These are phyloP conservation scores for Dysmachus trigonus DNA, from an alignment of 2,888 invertebrate species.

Conservation along the genomic window DNA sequence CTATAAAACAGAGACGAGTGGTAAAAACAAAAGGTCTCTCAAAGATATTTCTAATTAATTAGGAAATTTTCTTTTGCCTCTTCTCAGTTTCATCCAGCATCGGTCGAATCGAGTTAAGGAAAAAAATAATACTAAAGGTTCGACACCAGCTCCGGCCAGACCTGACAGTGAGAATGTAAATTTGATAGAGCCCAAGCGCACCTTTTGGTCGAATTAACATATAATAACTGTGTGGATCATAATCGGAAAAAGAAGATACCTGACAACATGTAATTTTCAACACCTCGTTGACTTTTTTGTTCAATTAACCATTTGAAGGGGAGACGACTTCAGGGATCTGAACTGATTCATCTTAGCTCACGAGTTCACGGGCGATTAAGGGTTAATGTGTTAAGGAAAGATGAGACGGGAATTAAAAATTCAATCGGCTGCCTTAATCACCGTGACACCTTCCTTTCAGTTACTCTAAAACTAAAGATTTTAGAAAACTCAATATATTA, in stretches of 20 bases:
- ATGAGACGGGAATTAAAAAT: not conserved
- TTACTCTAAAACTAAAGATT: not conserved
- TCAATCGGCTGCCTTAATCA: not conserved
- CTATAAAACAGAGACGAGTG: slow-evolving; percentile 16
- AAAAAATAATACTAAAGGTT: not conserved
- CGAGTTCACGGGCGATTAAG: not conserved
- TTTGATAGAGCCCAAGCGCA: slow-evolving; percentile 6
- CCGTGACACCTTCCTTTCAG: not conserved
- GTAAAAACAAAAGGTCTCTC: not conserved
- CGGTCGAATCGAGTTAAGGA: not conserved
- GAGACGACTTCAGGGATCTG: not conserved
- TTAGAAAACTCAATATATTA: not conserved
- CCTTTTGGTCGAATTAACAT: slow-evolving; percentile 17
- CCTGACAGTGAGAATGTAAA: slow-evolving; percentile 17
- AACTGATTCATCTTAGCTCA: slow-evolving; percentile 5
- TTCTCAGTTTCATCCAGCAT: not conserved
- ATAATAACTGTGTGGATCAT: slow-evolving; percentile 29
- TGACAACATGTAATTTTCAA: slow-evolving; percentile 38
- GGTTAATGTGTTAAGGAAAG: slow-evolving; percentile 11
- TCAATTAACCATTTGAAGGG: slow-evolving; percentile 12
- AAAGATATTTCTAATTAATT: slow-evolving; percentile 27
- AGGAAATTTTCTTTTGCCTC: not conserved
- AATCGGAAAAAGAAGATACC: slow-evolving; percentile 19
- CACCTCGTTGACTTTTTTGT: slow-evolving; percentile 29
- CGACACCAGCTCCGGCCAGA: not conserved